Percentiles rank a stretch among this genome's conserved stretches.
These are phyloP conservation scores for Amazona guildingii DNA, from an alignment of 2,113 vertebrate species.

Conservation along the genomic window DNA sequence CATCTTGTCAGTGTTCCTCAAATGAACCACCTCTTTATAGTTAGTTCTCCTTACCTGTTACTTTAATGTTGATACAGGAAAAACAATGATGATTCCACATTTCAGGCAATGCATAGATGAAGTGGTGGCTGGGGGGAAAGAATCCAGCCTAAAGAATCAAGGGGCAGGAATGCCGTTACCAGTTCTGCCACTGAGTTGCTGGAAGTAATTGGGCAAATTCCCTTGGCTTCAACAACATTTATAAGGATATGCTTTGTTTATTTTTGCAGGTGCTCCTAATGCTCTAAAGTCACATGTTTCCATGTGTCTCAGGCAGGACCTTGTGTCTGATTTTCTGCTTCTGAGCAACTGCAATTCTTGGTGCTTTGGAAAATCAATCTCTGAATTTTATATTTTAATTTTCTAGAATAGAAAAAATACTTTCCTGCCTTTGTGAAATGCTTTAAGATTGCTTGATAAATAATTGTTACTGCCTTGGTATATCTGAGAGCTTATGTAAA, in stretches of 20 bases:
- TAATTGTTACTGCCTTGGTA: neutral
- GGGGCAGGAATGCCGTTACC: neutral
- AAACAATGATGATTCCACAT: neutral
- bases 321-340: neutral
- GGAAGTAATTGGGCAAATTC: neutral
- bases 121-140: neutral
- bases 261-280: neutral
- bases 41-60: constrained; percentile 35
- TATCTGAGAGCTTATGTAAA: neutral
- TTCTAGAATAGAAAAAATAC: neutral
- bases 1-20: constrained; percentile 46
- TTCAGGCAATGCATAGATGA: neutral
- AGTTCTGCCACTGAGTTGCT: neutral
- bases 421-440: neutral
- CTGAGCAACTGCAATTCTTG: neutral
- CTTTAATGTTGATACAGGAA: neutral
- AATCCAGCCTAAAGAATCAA: neutral
- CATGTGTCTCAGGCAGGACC: neutral
- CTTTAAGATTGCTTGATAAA: neutral
- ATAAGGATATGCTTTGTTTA: neutral
- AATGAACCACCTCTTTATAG: constrained; percentile 31
- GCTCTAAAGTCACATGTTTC: neutral
- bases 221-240: neutral
- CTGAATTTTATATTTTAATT: neutral
- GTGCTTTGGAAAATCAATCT: neutral